phyloP scores from a whole-genome alignment of 2,113 vertebrate genomes.

The Ornithorhynchus anatinus region DNA sequence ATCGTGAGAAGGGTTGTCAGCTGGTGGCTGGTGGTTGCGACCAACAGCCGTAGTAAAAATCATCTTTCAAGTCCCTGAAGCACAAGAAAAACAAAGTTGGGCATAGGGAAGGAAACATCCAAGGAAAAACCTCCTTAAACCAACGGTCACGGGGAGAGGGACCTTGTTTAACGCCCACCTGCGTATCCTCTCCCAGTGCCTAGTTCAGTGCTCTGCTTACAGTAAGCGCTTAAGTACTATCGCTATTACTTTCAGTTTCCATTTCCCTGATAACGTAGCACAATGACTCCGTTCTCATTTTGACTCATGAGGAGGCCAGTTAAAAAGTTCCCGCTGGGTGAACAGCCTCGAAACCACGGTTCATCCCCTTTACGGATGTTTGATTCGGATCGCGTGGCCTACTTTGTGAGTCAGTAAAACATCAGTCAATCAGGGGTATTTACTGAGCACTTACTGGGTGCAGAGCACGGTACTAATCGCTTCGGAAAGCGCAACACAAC shows the following conservation, averaged over 20 bases:
- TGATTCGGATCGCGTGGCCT: neutral
- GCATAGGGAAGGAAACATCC: neutral
- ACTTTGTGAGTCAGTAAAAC: neutral
- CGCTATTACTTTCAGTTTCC: neutral
- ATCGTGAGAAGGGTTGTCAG: slow-evolving; percentile 16
- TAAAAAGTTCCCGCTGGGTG: neutral
- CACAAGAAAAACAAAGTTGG: slow-evolving; percentile 3
- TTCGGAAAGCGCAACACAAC: no score
- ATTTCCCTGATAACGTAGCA: neutral
- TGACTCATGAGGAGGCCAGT: neutral
- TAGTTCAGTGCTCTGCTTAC: no score
- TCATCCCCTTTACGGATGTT: neutral
- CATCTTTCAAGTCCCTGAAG: neutral
- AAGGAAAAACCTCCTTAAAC: neutral
- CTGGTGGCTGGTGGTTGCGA: neutral
- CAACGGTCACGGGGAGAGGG: no score
- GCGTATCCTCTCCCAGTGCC: no score
- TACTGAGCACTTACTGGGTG: no score
- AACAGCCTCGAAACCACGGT: neutral
- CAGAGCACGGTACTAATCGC: no score
- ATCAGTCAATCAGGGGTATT: no score
- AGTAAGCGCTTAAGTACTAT: no score
- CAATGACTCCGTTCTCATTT: neutral
- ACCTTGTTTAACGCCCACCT: no score
- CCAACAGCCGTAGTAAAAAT: neutral